Percentiles rank a stretch among this genome's conserved stretches.
Evolutionary conservation across 92 coral and sea anemone species (phyloP).

Genomic region (Paramuricea clavata): DNA sequence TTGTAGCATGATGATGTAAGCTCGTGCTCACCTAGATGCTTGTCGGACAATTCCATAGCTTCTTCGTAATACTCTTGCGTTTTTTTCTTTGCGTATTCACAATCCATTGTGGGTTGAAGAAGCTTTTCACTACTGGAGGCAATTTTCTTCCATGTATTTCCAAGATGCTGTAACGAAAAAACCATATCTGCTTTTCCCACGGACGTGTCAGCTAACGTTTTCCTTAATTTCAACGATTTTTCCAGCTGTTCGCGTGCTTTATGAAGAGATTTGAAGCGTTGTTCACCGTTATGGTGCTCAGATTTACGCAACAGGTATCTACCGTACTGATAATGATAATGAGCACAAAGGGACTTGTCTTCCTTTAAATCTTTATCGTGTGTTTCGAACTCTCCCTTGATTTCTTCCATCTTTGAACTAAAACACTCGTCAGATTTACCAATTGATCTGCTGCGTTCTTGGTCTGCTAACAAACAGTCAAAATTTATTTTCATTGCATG

Average conservation of each 20-base stretch:
- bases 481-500: neutral
- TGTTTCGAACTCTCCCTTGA: neutral
- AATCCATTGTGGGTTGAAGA: too few species aligned
- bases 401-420: neutral
- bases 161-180: neutral
- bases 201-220: neutral
- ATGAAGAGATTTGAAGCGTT: neutral
- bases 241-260: neutral
- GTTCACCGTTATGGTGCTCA: neutral
- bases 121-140: too few species aligned
- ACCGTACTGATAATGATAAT: conserved; percentile 16
- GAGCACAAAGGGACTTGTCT: neutral
- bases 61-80: too few species aligned
- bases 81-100: too few species aligned
- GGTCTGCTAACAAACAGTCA: conserved; percentile 18
- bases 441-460: neutral
- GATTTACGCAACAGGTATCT: neutral
- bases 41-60: too few species aligned
- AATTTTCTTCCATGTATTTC: neutral
- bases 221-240: neutral
- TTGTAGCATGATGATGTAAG: too few species aligned
- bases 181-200: neutral
- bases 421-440: neutral
- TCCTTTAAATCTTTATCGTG: neutral
- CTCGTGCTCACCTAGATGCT: too few species aligned